phyloP scores from a whole-genome alignment of 2,888 invertebrate genomes.

The Tuta absoluta region DNA sequence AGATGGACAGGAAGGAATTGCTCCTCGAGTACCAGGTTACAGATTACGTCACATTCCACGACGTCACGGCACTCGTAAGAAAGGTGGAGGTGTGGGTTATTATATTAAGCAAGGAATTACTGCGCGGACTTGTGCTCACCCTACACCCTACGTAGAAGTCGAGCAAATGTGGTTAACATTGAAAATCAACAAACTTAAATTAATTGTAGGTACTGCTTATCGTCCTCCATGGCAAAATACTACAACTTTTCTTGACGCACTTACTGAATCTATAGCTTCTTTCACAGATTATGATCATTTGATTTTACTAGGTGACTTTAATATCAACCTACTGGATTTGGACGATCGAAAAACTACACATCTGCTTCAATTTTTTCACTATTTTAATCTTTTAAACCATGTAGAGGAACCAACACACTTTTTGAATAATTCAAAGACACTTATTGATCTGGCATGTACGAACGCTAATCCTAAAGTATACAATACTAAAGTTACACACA shows the following conservation, averaged over 20 bases:
- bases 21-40: conserved; percentile 27
- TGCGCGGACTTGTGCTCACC: conserved; percentile 14
- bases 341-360: not conserved
- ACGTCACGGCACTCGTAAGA: not conserved
- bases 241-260: conserved; percentile 11
- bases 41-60: conserved; percentile 22
- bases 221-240: conserved; percentile 20
- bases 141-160: not conserved
- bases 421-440: not conserved
- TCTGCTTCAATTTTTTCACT: not conserved
- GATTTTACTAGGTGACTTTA: conserved; percentile 4
- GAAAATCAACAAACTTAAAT: not conserved
- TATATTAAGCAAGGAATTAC: conserved; percentile 1
- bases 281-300: not conserved
- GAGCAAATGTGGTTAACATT: conserved; percentile 22
- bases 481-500: not conserved
- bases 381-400: not conserved
- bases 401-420: conserved; percentile 6
- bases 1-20: conserved; percentile 23
- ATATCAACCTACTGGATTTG: too few relatives aligned
- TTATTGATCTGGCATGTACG: not conserved
- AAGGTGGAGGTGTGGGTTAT: conserved; percentile 26
- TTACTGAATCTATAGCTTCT: conserved; percentile 14
- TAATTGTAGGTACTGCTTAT: conserved; percentile 13
- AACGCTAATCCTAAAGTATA: not conserved